Evolutionary conservation across 2,797 vertebrate genomes (phyloP).

Genomic region (Rhincodon typus): DNA sequence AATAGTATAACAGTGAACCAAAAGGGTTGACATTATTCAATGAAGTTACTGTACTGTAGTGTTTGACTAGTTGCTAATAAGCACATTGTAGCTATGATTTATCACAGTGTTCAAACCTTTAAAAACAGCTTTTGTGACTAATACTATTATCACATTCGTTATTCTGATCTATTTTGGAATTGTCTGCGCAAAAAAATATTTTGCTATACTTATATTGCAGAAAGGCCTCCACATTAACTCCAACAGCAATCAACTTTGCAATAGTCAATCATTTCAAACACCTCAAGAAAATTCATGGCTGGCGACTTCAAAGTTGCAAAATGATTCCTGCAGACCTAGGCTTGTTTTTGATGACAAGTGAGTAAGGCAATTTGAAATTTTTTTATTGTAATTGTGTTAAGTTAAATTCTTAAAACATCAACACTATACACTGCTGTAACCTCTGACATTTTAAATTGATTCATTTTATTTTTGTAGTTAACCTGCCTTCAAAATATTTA

Average conservation of each 20-base stretch:
- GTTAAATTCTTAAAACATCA: background rate
- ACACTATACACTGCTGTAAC: background rate
- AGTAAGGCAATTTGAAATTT: conserved; percentile 45
- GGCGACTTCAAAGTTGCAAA: conserved; percentile 52
- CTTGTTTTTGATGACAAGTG: conserved; percentile 63
- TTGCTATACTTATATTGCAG: conserved; percentile 55
- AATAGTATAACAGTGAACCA: background rate
- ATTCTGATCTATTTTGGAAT: background rate
- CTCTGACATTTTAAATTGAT: background rate
- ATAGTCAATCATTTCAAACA: conserved; percentile 49
- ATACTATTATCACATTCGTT: background rate
- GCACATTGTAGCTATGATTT: background rate
- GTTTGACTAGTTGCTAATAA: background rate
- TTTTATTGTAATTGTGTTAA: background rate
- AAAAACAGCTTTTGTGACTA: background rate
- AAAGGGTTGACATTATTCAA: background rate
- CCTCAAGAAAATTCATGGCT: conserved; percentile 58
- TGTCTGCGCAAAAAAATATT: background rate
- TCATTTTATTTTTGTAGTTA: background rate
- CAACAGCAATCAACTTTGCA: conserved; percentile 53
- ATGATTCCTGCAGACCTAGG: conserved; percentile 62
- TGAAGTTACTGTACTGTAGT: background rate
- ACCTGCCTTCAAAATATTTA: background rate
- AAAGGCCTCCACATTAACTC: conserved; percentile 55
- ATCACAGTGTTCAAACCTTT: background rate